Percentiles rank a stretch among this genome's conserved stretches.
These are phyloP conservation scores for Hydrophis major DNA, from an alignment of 2,797 vertebrate species.

Conservation along the genomic window DNA sequence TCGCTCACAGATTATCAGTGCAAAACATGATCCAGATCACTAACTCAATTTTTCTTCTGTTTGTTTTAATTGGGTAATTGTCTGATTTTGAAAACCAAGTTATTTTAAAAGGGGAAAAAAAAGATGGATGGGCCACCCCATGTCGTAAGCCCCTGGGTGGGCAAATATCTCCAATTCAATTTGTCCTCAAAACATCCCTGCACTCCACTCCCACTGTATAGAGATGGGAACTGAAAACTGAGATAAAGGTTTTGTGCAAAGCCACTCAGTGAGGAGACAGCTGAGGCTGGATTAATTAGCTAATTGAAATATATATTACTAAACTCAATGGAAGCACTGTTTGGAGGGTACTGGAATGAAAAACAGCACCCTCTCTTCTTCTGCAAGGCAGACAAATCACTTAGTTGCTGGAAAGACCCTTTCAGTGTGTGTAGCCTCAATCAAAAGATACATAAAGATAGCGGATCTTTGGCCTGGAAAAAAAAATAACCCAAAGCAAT, in stretches of 20 bases:
- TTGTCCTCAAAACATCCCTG: conserved; percentile 18
- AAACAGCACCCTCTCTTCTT: neutral
- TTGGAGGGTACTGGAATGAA: conserved; percentile 6
- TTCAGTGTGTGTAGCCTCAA: neutral
- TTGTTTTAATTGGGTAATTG: conserved; percentile 5
- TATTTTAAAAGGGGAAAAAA: neutral
- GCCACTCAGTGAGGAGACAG: conserved; percentile 17
- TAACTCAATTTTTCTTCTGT: neutral
- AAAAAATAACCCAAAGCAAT: neutral
- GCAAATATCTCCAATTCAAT: conserved; percentile 12
- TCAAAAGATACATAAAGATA: neutral
- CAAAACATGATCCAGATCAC: neutral
- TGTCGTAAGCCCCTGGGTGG: conserved; percentile 11
- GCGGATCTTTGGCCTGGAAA: neutral
- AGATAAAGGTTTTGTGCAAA: conserved; percentile 22
- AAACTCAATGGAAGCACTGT: conserved; percentile 1
- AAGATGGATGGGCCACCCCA: neutral
- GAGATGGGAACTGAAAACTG: neutral
- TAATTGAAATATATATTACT: conserved; percentile 28
- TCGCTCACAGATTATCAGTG: neutral
- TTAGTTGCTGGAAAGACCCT: neutral
- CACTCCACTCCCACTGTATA: neutral
- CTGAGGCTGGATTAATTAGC: conserved; percentile 17
- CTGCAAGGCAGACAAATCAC: neutral
- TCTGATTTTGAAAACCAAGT: conserved; percentile 3